Evolutionary conservation across 2,113 vertebrate genomes (phyloP), one percentile per base, ranked within the genome.

Genomic region (Callithrix jacchus): DNA sequence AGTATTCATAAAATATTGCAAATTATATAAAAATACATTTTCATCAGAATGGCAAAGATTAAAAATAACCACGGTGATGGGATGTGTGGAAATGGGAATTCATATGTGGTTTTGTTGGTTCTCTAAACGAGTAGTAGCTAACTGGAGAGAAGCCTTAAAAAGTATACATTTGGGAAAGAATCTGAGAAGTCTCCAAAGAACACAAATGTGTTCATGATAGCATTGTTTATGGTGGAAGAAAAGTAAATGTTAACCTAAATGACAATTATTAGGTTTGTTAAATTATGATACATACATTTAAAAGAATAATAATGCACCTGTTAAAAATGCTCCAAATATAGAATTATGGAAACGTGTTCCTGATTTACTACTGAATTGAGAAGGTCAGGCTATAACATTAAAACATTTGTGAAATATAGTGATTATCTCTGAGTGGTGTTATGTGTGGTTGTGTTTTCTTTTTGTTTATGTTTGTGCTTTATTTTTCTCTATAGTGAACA

Each of bases 301-400:
- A 73, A 83, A 91, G n/a, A 30, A 47, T 70, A 49, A 56, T 66
- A 45, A 64, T 0, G 1, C 10, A 8, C 6, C 32, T 49, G 18
- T 90, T 88, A 70, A 96, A 93, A 97, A 11, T 68, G 61, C 3
- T 86, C 93, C 68, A 47, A 9, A 12, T 82, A 9, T 71, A 30
- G 32, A 35, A 54, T 17, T 71, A 49, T 74, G 93, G 74, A 91
- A 81, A 45, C 83, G 7, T 32, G 35, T 58, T 76, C n/a, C 25
- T 83, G 47, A 58, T 61, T 90, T 82, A 80, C 32, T 58, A 5
- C 23, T 81, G n/a, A 58, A 49, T 64, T 64, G 47, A 37, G 21
- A 82, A 71, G 35, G 35, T 4, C 61, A 89, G 52, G 12, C n/a
- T 37, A 0, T 52, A 12, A 42, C 40, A 37, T 58, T 54, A 81